phyloP scores from a whole-genome alignment of 2,797 vertebrate species.

The Lutjanus campechanus region DNA sequence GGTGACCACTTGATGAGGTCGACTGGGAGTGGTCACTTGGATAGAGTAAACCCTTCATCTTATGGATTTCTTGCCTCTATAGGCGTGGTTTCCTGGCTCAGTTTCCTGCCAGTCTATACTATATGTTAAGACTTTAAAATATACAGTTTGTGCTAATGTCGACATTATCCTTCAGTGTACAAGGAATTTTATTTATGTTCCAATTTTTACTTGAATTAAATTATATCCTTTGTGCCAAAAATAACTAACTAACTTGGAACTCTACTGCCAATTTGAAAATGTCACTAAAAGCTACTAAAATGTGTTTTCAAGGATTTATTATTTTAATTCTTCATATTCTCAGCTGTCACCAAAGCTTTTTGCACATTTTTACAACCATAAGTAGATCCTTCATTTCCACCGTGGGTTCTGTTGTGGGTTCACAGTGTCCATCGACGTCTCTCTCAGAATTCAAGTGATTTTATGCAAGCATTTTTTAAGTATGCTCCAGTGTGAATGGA shows the following conservation, averaged over 20 bases:
- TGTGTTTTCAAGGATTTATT: neutral
- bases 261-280: neutral
- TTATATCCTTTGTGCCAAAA: neutral
- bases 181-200: neutral
- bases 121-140: neutral
- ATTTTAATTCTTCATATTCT: neutral
- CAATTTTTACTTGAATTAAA: neutral
- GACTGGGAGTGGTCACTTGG: conserved; percentile 55
- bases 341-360: neutral
- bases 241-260: neutral
- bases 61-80: conserved; percentile 25
- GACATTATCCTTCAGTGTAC: neutral
- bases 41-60: conserved; percentile 60
- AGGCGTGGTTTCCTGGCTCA: neutral
- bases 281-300: neutral
- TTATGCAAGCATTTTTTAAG: neutral
- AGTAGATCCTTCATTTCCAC: conserved; percentile 8
- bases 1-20: conserved; percentile 64
- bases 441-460: conserved; percentile 8
- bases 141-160: too few relatives aligned
- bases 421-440: neutral
- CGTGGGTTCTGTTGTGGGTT: neutral
- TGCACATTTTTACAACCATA: neutral
- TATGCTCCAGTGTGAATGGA: neutral
- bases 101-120: neutral